phyloP scores from a whole-genome alignment of 2,113 vertebrate species.

The Oryzias woworae region DNA sequence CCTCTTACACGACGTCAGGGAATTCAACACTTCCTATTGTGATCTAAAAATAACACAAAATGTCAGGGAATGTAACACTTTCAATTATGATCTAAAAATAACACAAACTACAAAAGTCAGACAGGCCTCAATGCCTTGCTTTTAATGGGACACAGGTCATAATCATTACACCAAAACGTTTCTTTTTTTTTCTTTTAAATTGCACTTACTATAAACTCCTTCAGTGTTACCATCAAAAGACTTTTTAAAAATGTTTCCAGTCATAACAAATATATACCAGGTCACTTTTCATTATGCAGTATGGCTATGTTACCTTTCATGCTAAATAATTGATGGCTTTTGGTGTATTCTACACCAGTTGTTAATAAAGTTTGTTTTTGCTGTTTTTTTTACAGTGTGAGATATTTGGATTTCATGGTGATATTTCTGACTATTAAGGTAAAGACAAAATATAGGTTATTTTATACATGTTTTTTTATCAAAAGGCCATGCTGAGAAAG shows the following conservation, averaged over 20 bases:
- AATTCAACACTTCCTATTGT: background rate
- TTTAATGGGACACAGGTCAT: conserved; percentile 54
- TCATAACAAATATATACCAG: conserved; percentile 26
- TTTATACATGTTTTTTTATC: background rate
- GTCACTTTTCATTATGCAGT: conserved; percentile 36
- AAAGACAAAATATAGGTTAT: background rate
- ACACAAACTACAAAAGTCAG: conserved; percentile 30
- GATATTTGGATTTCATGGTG: conserved; percentile 8
- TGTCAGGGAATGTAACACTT: no score
- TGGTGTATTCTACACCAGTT: conserved; percentile 31
- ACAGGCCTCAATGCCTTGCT: conserved; percentile 16
- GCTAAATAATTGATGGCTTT: conserved; percentile 59
- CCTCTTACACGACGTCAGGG: background rate
- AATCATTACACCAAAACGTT: conserved; percentile 32
- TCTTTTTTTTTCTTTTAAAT: no score
- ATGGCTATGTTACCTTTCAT: conserved; percentile 56
- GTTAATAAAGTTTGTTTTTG: conserved; percentile 41
- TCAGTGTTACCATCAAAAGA: conserved; percentile 48
- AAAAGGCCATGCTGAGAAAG: conserved; percentile 13
- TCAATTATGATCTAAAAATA: conserved; percentile 11
- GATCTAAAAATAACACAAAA: conserved; percentile 28
- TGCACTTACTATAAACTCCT: conserved; percentile 53
- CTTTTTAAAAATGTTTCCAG: conserved; percentile 1
- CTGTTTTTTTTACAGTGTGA: conserved; percentile 22
- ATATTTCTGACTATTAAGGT: conserved; percentile 20